Base-by-base conservation (phyloP, 2,113 vertebrate genomes). In the Phycodurus eques region DNA sequence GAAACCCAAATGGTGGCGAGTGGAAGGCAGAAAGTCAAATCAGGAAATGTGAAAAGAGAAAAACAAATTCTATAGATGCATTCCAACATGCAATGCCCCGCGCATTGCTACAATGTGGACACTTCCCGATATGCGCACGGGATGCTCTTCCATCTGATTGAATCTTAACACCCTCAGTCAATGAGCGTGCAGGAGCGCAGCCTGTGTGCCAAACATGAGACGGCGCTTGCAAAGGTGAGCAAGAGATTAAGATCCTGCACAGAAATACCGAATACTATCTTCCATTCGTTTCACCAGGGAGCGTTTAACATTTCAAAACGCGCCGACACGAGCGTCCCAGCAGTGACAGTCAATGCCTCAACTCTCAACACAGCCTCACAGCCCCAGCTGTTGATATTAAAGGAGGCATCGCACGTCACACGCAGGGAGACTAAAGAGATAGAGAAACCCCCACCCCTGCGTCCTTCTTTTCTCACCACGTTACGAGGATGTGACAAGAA, bases 361-460 rank as follows among this genome's bases (percentile, higher is more conserved):
- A 60, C 74, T 70, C 65, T 74, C 63, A 75, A 80, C 70, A 73
- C 75, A 83, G 82, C 74, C 75, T 78, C 73, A 35, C 31, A 82
- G 73, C 68, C 67, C 74, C 80, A 53, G 35, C 57, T 83, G 82
- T 74, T 80, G 82, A 81, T 79, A 83, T 88, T 78, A 85, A 80
- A 89, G 78, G 72, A 75, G 82, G 64, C 81, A 67, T 20, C 46
- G 72, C 75, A 75, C 15, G 72, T 80, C 76, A 76, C 61, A 72
- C 75, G 75, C 68, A 67, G 68, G 72, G 70, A 81, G 79, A 87
- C 68, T 75, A 82, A 80, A 65, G 67, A 68, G 31, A 80, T 80
- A 67, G 71, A 81, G 72, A 71, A 72, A 78, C 42, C 73, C 65
- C 67, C 60, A 79, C 66, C 78, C 53, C 68, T 70, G 67, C 49